Base-by-base conservation (phyloP, 2,888 invertebrate genomes). In the Ochropacha duplaris region DNA sequence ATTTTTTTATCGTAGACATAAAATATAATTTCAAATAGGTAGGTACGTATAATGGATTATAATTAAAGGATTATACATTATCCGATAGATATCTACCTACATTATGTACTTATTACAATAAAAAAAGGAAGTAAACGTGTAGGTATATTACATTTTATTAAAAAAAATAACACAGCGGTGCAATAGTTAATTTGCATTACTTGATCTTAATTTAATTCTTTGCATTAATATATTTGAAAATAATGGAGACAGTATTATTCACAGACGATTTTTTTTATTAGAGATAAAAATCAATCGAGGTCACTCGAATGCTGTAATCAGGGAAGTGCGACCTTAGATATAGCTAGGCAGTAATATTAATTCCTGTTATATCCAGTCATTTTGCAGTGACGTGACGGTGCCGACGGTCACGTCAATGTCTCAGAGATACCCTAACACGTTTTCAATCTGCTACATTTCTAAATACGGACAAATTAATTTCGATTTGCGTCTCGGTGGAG, bases 401-500 rank as follows among this genome's bases (percentile, higher is more conserved):
- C 1, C n/a, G 36, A 54, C 44, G 36, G 14, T 2, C 54, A 22
- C 36, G 22, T 22, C 24, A 34, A 24, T 22, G 54, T 59, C 51
- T 56, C 56, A 6, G 6, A n/a, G 44, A 22, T 70, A 68, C 66
- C 65, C 73, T 76, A 72, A 78, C 76, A 78, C 66, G 77, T 78
- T 83, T 78, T 66, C 74, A 78, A 79, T 78, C 71, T 66, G 66
- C 68, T 57, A 50, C 60, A 58, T 58, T 69, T 81, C 81, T 84
- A 79, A 81, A 83, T 81, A 82, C 72, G 76, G 76, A 64, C 63
- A 77, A 81, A 86, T 86, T 83, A 83, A 82, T 83, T 80, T 19
- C 12, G 63, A 74, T 71, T 19, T 61, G 63, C 61, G 64, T 61
- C 59, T 55, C 54, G 28, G 49, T 56, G 65, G 68, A 76, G 74